Evolutionary conservation across 2,113 vertebrate genomes (phyloP), one percentile per base, ranked within the genome.

Genomic region (Callipepla californica): DNA sequence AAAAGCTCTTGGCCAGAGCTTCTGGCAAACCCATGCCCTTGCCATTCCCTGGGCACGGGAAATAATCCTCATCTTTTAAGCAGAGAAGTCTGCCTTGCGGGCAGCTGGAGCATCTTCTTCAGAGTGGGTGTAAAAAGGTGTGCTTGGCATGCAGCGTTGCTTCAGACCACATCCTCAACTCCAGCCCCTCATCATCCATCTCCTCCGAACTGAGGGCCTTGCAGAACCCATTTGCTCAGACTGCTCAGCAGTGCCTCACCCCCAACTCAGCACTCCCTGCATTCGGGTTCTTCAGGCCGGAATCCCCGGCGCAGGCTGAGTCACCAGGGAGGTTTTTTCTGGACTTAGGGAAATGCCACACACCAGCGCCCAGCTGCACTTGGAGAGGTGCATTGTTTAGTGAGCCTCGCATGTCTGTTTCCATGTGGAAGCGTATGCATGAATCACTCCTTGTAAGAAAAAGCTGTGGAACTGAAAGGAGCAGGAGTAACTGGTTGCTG

Each of bases 331-430:
- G 73, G 61, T 86, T 95, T 95, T 90, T 96, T 93, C 89, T 77
- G 87, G 93, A 91, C 73, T 3, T 50, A 89, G 89, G 87, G 91
- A 92, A 92, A 72, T 62, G 21, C 91, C 83, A 91, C 73, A 18
- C 80, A 90, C 94, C 93, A 93, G 94, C 87, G 85, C 76, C 91
- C 92, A 94, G 94, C 89, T 89, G 85, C 67, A 84, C 72, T 95
- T 90, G 8, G 89, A 80, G 85, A 96, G 91, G 79, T 87, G 87
- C 4, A 5, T 19, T 68, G 48, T 80, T 91, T 90, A 94, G 93
- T 87, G 83, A 65, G 82, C 23, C 91, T 93, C 50, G 63, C 85
- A 58, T 38, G 81, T 82, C 80, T 51, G 78, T 91, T 95, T 94
- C 79, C 79, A 88, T 91, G 17, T 2, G 23, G 79, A 80, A 85